These are phyloP conservation scores for Tethya wilhelma DNA, from an alignment of 37 sponge, comb jelly and placozoan species.

Conservation along the genomic window DNA sequence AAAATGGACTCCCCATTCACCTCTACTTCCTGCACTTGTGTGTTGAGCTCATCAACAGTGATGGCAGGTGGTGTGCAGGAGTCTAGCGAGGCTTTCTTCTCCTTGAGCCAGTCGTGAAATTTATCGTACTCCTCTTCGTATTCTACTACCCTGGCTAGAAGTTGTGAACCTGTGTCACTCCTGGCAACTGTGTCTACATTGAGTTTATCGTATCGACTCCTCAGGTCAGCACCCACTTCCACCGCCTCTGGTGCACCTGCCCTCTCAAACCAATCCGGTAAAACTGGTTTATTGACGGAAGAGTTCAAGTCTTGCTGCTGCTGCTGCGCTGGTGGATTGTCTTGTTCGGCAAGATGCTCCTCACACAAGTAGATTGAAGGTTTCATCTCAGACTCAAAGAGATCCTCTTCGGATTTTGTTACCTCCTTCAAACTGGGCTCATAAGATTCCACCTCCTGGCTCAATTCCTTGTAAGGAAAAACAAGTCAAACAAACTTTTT, in stretches of 20 bases:
- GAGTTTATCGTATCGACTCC: slow-evolving; percentile 45
- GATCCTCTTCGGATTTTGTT: slow-evolving; percentile 31
- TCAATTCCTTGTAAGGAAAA: slow-evolving; percentile 20
- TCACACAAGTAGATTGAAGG: slow-evolving; percentile 38
- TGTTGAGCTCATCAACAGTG: slow-evolving; percentile 33
- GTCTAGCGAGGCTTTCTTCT: slow-evolving; percentile 17
- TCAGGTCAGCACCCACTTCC: slow-evolving; percentile 52
- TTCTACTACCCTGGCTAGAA: slow-evolving; percentile 26
- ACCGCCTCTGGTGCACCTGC: slow-evolving; percentile 69
- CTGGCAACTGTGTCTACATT: slow-evolving; percentile 1
- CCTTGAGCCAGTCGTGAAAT: slow-evolving; percentile 45
- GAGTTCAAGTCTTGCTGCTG: not conserved
- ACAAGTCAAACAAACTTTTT: not conserved
- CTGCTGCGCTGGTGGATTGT: not conserved
- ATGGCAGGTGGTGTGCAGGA: slow-evolving; percentile 26
- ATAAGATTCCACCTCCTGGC: slow-evolving; percentile 40
- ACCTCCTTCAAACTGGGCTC: slow-evolving; percentile 10
- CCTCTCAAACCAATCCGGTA: slow-evolving; percentile 57
- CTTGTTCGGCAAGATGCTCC: not conserved
- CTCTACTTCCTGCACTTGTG: slow-evolving; percentile 58
- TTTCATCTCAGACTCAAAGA: slow-evolving; percentile 47
- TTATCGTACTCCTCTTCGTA: slow-evolving; percentile 46
- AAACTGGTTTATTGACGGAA: not conserved
- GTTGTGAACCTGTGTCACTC: slow-evolving; percentile 17
- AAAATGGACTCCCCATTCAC: slow-evolving; percentile 15